These are phyloP conservation scores for Phylloscopus collybita DNA, from an alignment of 2,797 vertebrate genomes.

Conservation along the genomic window DNA sequence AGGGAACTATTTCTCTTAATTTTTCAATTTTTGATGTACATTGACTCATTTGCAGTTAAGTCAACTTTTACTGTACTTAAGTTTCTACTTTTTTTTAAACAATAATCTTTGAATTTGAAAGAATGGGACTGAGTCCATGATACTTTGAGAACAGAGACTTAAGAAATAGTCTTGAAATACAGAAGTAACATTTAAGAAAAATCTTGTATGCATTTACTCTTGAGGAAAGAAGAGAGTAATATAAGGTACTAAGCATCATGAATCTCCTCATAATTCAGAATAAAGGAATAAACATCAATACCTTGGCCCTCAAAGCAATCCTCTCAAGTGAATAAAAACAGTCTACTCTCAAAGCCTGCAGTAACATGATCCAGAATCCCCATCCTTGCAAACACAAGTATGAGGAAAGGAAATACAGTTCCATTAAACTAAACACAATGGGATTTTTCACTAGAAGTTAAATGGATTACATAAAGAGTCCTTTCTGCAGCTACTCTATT, in stretches of 20 bases:
- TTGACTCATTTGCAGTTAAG: not conserved
- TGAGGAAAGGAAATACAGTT: fast-evolving
- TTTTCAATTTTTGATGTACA: not conserved
- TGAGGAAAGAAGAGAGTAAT: not conserved
- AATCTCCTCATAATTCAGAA: not conserved
- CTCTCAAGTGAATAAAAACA: not conserved
- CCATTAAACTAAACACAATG: not conserved
- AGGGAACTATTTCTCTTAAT: not conserved
- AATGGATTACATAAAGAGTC: not conserved
- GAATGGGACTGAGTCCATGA: not conserved
- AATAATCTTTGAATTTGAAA: not conserved
- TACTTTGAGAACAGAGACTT: not conserved
- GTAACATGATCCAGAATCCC: not conserved
- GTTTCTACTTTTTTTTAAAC: not conserved
- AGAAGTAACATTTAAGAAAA: not conserved
- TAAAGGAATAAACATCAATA: not conserved
- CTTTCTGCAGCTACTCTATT: not conserved
- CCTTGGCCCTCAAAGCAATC: not conserved
- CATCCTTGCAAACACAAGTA: not conserved
- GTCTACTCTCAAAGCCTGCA: not conserved
- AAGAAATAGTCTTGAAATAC: not conserved
- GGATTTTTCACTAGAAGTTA: not conserved
- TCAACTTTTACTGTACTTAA: not conserved
- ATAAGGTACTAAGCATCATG: not conserved
- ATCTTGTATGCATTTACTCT: not conserved